Evolutionary conservation across 2,113 vertebrate genomes (phyloP), one percentile per base, ranked within the genome.

Genomic region (Equus quagga): DNA sequence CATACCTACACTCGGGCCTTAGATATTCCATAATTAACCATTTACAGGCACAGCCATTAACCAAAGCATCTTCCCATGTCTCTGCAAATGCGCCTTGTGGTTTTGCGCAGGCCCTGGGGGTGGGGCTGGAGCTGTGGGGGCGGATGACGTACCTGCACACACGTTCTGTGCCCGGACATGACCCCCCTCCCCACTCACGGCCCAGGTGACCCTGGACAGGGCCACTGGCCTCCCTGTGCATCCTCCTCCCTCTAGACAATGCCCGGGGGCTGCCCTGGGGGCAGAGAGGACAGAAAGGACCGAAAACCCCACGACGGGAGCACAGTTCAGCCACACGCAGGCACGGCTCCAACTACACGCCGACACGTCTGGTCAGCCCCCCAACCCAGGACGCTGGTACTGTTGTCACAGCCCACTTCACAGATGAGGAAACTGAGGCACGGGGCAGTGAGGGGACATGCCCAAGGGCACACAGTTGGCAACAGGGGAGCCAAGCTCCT

Each of bases 1-100:
- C 5, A 75, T 3, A 17, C 3, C 0, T 8, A 5, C 2, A 24
- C 24, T 24, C 0, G 76, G 26, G 65, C 62, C 84, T 75, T 1
- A 41, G 51, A 49, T 23, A 54, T n/a, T 51, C 89, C 81, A 31
- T 28, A 54, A 64, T 31, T 58, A 56, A 58, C 24, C 49, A 62
- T 11, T 58, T 51, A 79, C 87, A 91, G 36, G 82, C 58, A 33
- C 19, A 41, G 49, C 62, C 31, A 13, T 33, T 54, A 67, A 64
- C 36, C 60, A 49, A 88, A 33, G 28, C 4, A 56, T 19, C 91
- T 51, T 70, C 10, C 89, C 60, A 28, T 17, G 28, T 44, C 88
- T 69, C 81, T 33, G 21, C n/a, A 28, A 13, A 46, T 3, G 8
- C 24, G 28, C 62, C 60, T 65, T 89, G 31, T 11, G 31, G 51